Conservation (phyloP, 2,888 invertebrate species). For the Pollenia labialis region DNA sequence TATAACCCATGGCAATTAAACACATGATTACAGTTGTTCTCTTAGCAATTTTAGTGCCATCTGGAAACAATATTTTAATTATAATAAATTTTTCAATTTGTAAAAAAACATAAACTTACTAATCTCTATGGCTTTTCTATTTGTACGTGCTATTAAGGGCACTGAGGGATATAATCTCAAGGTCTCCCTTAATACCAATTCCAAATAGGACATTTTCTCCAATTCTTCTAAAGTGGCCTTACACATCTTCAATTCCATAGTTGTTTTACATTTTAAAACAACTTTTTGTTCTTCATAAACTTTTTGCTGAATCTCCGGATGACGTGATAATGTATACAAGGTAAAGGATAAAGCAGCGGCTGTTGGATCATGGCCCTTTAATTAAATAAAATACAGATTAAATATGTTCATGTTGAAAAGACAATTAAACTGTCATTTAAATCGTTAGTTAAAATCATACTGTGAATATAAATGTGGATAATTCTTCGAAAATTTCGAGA, state of each 20-base stretch:
- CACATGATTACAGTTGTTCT: constrained; percentile 80
- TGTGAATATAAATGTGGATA: constrained; percentile 81
- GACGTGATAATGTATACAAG: constrained; percentile 85
- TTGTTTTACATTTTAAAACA: constrained; percentile 81
- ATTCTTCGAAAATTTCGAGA: constrained; percentile 79
- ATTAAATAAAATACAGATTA: constrained; percentile 25
- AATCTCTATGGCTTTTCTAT: constrained; percentile 79
- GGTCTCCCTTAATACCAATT: constrained; percentile 79
- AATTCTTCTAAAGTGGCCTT: constrained; percentile 69
- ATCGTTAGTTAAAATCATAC: constrained; percentile 72
- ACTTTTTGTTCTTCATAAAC: constrained; percentile 84
- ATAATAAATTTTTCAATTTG: background rate
- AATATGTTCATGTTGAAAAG: constrained; percentile 13
- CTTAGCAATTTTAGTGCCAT: constrained; percentile 80
- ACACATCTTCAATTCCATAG: constrained; percentile 38
- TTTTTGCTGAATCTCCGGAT: constrained; percentile 85
- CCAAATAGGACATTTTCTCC: constrained; percentile 78
- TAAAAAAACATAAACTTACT: constrained; percentile 71
- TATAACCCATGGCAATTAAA: constrained; percentile 80
- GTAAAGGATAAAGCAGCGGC: constrained; percentile 86
- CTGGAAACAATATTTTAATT: constrained; percentile 64
- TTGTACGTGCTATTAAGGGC: constrained; percentile 80
- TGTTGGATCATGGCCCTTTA: constrained; percentile 86
- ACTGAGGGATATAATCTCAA: constrained; percentile 79
- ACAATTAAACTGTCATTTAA: constrained; percentile 27